Conservation (phyloP, 37 sponge, comb jelly and placozoan genomes). For the Theonella swinhoei region DNA sequence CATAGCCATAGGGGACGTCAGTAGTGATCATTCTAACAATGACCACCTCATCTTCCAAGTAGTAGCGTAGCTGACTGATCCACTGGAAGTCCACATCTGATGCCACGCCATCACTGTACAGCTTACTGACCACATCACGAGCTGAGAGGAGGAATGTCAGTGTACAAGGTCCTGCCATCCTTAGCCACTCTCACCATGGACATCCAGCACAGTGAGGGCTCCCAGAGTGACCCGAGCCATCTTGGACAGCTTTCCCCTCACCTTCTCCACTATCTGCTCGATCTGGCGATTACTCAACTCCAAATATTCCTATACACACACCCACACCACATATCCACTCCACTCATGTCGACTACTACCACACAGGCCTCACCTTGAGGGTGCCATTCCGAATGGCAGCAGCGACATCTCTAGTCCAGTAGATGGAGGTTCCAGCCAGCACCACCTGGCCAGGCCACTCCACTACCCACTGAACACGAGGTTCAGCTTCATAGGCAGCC, state of each 20-base stretch:
- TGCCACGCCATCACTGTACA: slow-evolving; percentile 71
- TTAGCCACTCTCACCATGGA: slow-evolving; percentile 80
- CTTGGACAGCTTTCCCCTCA: slow-evolving; percentile 92
- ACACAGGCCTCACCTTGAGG: slow-evolving; percentile 40
- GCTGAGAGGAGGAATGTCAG: slow-evolving; percentile 53
- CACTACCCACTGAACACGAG: slow-evolving; percentile 88
- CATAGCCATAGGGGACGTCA: slow-evolving; percentile 94
- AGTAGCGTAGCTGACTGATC: slow-evolving; percentile 98
- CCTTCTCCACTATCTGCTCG: slow-evolving; percentile 91
- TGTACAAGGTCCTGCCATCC: background rate
- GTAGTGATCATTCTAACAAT: slow-evolving; percentile 98
- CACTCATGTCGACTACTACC: background rate
- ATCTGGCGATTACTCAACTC: slow-evolving; percentile 87
- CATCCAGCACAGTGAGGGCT: slow-evolving; percentile 98
- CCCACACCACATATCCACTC: background rate
- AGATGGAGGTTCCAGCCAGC: slow-evolving; percentile 84
- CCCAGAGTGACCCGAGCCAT: slow-evolving; percentile 94
- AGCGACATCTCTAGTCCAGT: slow-evolving; percentile 93
- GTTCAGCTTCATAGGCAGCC: slow-evolving; percentile 70
- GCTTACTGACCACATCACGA: slow-evolving; percentile 92
- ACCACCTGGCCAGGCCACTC: slow-evolving; percentile 99
- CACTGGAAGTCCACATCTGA: slow-evolving; percentile 92
- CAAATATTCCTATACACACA: slow-evolving; percentile 73
- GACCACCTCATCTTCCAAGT: slow-evolving; percentile 82
- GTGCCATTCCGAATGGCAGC: slow-evolving; percentile 76